Conservation (phyloP, 2,797 vertebrate species). For the Antennarius maculatus region DNA sequence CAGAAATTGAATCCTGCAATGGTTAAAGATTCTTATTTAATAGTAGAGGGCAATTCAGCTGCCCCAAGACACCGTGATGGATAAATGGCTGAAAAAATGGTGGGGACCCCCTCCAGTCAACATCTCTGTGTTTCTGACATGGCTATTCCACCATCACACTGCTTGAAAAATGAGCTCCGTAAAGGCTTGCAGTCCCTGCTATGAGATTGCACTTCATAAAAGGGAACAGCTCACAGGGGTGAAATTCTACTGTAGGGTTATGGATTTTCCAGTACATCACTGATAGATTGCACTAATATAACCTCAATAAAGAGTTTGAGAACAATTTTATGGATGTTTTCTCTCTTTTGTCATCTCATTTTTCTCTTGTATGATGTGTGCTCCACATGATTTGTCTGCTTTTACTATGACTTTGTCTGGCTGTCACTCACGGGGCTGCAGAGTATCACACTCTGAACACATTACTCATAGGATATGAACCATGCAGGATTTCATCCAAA, state of each 20-base stretch:
- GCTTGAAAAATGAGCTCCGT: slow-evolving; percentile 91
- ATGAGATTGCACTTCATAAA: slow-evolving; percentile 96
- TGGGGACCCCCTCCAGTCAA: slow-evolving; percentile 65
- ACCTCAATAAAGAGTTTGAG: slow-evolving; percentile 95
- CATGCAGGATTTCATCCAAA: slow-evolving; percentile 55
- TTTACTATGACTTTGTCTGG: slow-evolving; percentile 51
- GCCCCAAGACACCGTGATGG: slow-evolving; percentile 85
- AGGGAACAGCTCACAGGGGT: slow-evolving; percentile 91
- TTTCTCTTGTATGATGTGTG: slow-evolving; percentile 69
- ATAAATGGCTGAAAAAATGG: slow-evolving; percentile 81
- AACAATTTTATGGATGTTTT: slow-evolving; percentile 91
- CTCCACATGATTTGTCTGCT: slow-evolving; percentile 66
- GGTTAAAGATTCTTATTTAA: slow-evolving; percentile 75
- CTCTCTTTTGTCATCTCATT: slow-evolving; percentile 80
- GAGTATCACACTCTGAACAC: slow-evolving; percentile 41
- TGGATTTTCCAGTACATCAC: slow-evolving; percentile 95
- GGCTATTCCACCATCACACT: slow-evolving; percentile 91
- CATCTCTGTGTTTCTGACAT: slow-evolving; percentile 89
- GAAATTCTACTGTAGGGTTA: slow-evolving; percentile 92
- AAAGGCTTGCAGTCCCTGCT: slow-evolving; percentile 81
- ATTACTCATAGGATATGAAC: slow-evolving; percentile 62
- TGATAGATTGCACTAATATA: slow-evolving; percentile 99
- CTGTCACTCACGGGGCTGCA: slow-evolving; percentile 62
- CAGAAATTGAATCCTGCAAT: slow-evolving; percentile 65
- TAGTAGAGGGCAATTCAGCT: slow-evolving; percentile 70